These are phyloP conservation scores for Tetraneura akinire DNA, from an alignment of 1,140 invertebrate genomes.

Conservation along the genomic window DNA sequence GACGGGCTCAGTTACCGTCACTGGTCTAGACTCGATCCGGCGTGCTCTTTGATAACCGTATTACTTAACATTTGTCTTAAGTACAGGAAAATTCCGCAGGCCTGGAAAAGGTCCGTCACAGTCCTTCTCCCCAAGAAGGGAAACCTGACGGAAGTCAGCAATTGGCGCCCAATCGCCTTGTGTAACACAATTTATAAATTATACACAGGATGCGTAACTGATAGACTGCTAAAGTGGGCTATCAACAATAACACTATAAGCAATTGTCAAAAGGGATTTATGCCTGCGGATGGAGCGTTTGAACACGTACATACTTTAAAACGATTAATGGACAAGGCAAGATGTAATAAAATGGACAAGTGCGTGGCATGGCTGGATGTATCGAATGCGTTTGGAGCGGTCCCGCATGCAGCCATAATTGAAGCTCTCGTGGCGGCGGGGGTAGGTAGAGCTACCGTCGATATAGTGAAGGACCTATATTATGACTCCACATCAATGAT, in stretches of 20 bases:
- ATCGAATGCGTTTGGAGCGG: not conserved
- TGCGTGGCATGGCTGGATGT: slow-evolving; percentile 9
- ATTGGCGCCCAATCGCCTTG: slow-evolving; percentile 58
- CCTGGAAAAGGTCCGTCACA: too few species aligned
- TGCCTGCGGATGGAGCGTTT: slow-evolving; percentile 35
- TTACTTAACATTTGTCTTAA: not conserved
- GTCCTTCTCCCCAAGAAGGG: slow-evolving; percentile 58
- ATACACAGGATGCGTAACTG: slow-evolving; percentile 55
- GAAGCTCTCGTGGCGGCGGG: not conserved
- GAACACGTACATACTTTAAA: not conserved
- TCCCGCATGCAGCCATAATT: not conserved
- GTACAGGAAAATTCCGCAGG: too few species aligned
- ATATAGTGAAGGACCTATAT: not conserved
- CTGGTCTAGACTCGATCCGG: not conserved
- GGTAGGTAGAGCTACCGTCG: too few species aligned
- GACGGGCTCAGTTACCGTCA: not conserved
- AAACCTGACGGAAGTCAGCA: slow-evolving; percentile 53
- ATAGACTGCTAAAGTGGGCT: slow-evolving; percentile 34
- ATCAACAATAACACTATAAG: not conserved
- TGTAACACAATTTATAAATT: slow-evolving; percentile 57
- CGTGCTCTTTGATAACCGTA: not conserved
- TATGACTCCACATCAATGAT: not conserved
- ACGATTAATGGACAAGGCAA: not conserved
- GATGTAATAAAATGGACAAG: not conserved
- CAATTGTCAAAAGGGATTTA: slow-evolving; percentile 53